Conservation (phyloP, 2,888 invertebrate species). For the Hirtodrosophila trivittata region DNA sequence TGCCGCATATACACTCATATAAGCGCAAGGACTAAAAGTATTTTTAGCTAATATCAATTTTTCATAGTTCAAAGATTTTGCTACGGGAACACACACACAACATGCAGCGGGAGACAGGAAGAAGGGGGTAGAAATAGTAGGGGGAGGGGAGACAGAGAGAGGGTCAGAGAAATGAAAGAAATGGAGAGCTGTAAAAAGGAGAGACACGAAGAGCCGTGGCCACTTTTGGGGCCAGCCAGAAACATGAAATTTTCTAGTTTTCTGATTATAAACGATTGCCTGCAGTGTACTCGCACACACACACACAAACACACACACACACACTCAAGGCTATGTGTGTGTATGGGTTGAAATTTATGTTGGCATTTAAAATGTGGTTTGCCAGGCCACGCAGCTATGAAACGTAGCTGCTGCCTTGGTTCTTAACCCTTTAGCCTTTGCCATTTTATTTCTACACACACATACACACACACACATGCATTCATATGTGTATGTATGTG, state of each 20-base stretch:
- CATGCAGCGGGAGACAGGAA: slow-evolving; percentile 2
- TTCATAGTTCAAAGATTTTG: slow-evolving; percentile 80
- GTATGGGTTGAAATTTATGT: slow-evolving; percentile 52
- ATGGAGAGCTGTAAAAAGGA: slow-evolving; percentile 3
- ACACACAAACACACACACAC: slow-evolving; percentile 14
- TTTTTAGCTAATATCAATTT: slow-evolving; percentile 80
- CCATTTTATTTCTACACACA: slow-evolving; percentile 46
- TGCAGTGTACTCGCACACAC: slow-evolving; percentile 54
- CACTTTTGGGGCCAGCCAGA: slow-evolving; percentile 57
- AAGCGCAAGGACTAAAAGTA: slow-evolving; percentile 71
- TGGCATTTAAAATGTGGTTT: slow-evolving; percentile 66
- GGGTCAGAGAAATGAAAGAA: neutral
- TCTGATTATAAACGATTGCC: slow-evolving; percentile 78
- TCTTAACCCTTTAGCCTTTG: slow-evolving; percentile 44
- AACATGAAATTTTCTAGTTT: slow-evolving; percentile 73
- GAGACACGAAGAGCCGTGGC: slow-evolving; percentile 35
- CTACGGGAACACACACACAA: slow-evolving; percentile 55
- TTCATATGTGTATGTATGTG: slow-evolving; percentile 8
- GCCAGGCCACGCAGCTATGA: slow-evolving; percentile 43
- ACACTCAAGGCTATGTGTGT: slow-evolving; percentile 3
- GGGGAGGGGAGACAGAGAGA: neutral
- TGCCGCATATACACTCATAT: slow-evolving; percentile 26
- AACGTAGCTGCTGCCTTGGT: slow-evolving; percentile 16
- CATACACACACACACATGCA: slow-evolving; percentile 5
- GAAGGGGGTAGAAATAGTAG: too few relatives aligned